These are phyloP conservation scores for Elephas maximus DNA, from an alignment of 2,113 vertebrate species.

Conservation along the genomic window DNA sequence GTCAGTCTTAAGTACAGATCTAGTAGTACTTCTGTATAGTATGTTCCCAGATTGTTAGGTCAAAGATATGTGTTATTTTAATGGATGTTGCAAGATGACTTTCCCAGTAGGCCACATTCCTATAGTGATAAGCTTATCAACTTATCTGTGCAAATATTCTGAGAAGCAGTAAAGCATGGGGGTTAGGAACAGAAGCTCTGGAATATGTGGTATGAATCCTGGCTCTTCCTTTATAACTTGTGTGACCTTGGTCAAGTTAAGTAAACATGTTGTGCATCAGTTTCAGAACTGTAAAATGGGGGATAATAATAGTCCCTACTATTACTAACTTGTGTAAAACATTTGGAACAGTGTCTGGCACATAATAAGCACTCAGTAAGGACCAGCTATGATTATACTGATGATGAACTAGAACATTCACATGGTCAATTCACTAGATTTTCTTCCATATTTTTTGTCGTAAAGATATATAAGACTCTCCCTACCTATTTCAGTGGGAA, in stretches of 20 bases:
- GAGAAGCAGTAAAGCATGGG: background rate
- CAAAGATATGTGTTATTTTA: background rate
- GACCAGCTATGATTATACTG: background rate
- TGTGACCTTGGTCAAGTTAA: background rate
- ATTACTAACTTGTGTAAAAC: background rate
- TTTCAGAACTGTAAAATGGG: background rate
- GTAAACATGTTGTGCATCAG: background rate
- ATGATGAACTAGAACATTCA: background rate
- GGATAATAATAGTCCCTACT: background rate
- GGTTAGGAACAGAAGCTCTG: background rate
- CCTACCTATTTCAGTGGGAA: background rate
- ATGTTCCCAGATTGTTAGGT: background rate
- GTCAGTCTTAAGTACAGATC: background rate
- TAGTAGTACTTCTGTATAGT: background rate
- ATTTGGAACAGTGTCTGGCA: background rate
- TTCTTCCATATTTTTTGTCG: background rate
- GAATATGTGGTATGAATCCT: background rate
- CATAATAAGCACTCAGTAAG: background rate
- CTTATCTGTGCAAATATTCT: background rate
- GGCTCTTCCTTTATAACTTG: background rate
- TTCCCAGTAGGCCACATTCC: background rate
- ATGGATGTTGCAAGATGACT: background rate
- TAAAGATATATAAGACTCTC: background rate
- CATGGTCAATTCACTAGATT: background rate
- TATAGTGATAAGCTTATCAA: background rate